Base-by-base conservation (phyloP, 2,888 invertebrate species). In the Hirtodrosophila histrioides region DNA sequence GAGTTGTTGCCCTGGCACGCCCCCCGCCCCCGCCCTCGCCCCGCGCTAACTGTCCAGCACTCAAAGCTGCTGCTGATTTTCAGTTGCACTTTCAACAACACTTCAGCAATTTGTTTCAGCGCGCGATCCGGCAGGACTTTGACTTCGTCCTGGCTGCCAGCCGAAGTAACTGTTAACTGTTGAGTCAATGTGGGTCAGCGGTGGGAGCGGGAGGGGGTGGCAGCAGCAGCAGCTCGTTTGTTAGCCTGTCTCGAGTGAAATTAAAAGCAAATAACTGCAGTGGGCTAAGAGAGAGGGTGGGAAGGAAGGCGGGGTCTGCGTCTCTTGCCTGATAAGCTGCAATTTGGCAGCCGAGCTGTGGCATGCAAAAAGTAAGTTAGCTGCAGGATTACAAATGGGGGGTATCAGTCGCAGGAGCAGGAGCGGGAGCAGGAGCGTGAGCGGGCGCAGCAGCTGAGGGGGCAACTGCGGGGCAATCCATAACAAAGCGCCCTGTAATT, bases 181-280 rank as follows among this genome's bases (percentile, higher is more conserved):
- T 77, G 65, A 61, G 60, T 61, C 46, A 51, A 77, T 77, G 76
- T 79, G 77, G 67, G 83, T 81, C 79, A 84, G 68, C 60, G 43
- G 50, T 45, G 27, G 35, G 43, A 40, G 46, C 63, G 62, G 56
- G 50, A 43, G 27, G 35, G 43, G 37, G 50, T 45, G 27, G 35
- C 48, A 40, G 46, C 63, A 65, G 56, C 65, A 60, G 43, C 69
- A 81, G 63, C 84, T 78, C 78, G 72, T 69, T 81, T 75, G 78
- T 76, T 86, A 73, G 78, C 61, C 63, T 79, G 80, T 86, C 86
- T 83, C 48, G 63, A 65, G 64, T 53, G 74, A 85, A 83, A 83
- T 83, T 85, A 87, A 83, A 87, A 83, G 87, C 83, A 83, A 83
- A 83, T 85, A 83, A 74, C 78, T 81, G 69, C 84, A 74, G 46